A percentile compares a stretch with the other conserved stretches of the same genome.
These are phyloP conservation scores for Chirona hameri DNA, from an alignment of 2,888 invertebrate genomes.

Conservation along the genomic window DNA sequence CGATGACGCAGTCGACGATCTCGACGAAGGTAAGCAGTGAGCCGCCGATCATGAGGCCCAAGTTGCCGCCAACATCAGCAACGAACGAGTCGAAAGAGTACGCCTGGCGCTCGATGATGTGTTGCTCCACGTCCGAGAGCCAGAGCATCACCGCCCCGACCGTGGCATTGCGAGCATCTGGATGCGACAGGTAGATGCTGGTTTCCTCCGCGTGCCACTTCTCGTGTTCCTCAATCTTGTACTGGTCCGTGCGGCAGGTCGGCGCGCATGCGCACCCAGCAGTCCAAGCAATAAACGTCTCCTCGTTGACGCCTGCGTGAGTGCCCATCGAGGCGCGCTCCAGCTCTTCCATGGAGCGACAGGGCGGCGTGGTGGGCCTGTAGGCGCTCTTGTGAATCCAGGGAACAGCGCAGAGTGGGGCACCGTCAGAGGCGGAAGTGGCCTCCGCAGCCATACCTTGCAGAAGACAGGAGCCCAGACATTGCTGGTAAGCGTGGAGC, in stretches of 20 bases:
- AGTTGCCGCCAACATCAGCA: neutral
- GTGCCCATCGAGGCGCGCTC: neutral
- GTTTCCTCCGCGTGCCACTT: conserved; percentile 23
- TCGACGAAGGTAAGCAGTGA: conserved; percentile 2
- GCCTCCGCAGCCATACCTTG: neutral
- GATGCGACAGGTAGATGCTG: neutral
- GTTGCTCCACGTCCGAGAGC: neutral
- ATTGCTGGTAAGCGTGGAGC: neutral
- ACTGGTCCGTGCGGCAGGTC: neutral
- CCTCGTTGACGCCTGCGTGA: neutral
- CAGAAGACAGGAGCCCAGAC: neutral
- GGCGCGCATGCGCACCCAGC: neutral
- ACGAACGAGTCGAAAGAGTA: neutral
- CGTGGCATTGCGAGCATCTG: neutral
- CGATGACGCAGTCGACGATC: neutral
- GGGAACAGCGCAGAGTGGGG: neutral
- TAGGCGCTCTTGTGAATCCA: neutral
- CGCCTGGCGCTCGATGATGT: neutral
- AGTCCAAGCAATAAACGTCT: neutral
- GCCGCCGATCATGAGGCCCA: conserved; percentile 8
- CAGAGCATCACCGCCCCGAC: neutral
- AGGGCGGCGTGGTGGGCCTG: neutral
- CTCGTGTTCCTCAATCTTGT: neutral
- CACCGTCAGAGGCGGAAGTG: neutral
- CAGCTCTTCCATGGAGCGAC: neutral